Evolutionary conservation across 1,140 invertebrate species (phyloP).

Genomic region (Sminthurides bifidus): DNA sequence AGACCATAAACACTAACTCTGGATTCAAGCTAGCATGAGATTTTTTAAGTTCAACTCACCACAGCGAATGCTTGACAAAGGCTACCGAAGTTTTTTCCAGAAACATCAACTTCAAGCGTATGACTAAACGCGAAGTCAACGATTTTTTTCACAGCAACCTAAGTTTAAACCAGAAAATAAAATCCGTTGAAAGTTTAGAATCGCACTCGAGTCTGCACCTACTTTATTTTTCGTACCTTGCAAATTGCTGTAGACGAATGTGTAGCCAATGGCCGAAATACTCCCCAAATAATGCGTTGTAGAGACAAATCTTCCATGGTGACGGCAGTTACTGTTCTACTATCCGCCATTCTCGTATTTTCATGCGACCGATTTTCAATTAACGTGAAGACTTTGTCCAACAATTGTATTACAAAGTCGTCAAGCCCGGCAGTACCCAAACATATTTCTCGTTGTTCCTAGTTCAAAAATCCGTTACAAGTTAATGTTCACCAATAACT

Average conservation of each 20-base stretch:
- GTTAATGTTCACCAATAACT: not conserved
- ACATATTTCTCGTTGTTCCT: constrained; percentile 61
- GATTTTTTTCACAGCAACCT: constrained; percentile 60
- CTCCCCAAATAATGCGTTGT: constrained; percentile 44
- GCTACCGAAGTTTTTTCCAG: constrained; percentile 60
- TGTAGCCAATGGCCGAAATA: constrained; percentile 51
- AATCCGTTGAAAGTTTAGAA: not conserved
- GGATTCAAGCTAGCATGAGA: not conserved
- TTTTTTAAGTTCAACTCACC: constrained; percentile 42
- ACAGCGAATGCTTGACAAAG: constrained; percentile 57
- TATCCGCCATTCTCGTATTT: constrained; percentile 44
- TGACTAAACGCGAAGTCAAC: constrained; percentile 56
- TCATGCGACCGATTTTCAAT: constrained; percentile 62
- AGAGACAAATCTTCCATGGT: constrained; percentile 24
- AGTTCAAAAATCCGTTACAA: constrained; percentile 20
- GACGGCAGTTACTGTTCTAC: constrained; percentile 5
- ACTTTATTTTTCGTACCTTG: constrained; percentile 40
- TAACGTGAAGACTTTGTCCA: constrained; percentile 61
- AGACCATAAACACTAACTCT: constrained; percentile 14
- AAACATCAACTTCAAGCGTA: constrained; percentile 68
- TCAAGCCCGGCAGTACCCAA: constrained; percentile 71
- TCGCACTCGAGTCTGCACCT: not conserved
- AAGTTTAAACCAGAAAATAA: constrained; percentile 36
- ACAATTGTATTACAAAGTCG: constrained; percentile 73
- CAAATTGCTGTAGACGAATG: constrained; percentile 52